Evolutionary conservation across 30 jellyfish, hydroid and myxozoan species (phyloP), one percentile per base, ranked within the genome.

Genomic region (Phacellophora camtschatica): DNA sequence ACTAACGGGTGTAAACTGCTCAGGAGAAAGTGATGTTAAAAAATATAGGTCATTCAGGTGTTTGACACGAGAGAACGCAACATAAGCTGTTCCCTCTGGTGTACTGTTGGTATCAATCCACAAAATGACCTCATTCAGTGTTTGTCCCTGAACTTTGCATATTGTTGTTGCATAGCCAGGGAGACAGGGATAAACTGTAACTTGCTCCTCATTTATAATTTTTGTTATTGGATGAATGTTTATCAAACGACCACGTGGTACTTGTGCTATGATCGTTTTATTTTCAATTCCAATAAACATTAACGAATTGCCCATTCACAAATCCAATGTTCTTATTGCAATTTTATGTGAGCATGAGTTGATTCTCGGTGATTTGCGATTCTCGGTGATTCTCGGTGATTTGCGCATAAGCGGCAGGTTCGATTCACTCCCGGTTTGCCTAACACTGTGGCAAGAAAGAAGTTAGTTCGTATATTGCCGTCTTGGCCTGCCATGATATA

Each of bases 21-120:
- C 32, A 15, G 51, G 48, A 25, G 8, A 0, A 0, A 61, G 25
- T 28, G 48, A 19, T 54, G 68, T 54, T 19, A 54, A 25, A 2
- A 54, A 25, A 16, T 41, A 41, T 16, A 54, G 35, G 5, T 54
- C 68, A 54, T 54, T 1, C 1, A 54, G 35, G 5, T 24, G 3
- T 24, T 25, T 27, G 0, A 67, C 82, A 1, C 66, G 36, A 5
- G 84, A 71, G 0, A 71, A 0, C 13, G 82, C 82, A 16, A 67
- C 82, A 67, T 67, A 67, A 1, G 66, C 65, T 4, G 82, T 36
- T 5, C 82, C 82, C 2, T 39, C 48, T 8, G 65, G 82, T 5
- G 49, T 12, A 12, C 13, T 36, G 1, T 1, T 7, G 2, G 65
- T 39, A 1, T 67, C 82, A n/a, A 67, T 34, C 82, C 82, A 67